Evolutionary conservation across 2,797 vertebrate genomes (phyloP).

Genomic region (Uromys caudimaculatus): DNA sequence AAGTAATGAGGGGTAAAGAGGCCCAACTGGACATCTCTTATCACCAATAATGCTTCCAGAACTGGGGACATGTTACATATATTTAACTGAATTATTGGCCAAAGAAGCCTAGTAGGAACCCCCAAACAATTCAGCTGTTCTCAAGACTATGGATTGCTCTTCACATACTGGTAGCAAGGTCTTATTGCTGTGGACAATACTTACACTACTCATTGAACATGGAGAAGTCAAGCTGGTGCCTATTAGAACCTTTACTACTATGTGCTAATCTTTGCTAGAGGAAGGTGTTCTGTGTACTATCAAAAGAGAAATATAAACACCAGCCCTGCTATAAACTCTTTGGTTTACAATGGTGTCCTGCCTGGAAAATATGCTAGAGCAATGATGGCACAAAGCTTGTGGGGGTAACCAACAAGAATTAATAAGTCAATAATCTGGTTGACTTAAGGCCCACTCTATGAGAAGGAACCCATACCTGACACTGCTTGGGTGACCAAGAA

Average conservation of each 20-base stretch:
- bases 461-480: not conserved
- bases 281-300: not conserved
- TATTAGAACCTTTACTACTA: too few relatives aligned
- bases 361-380: not conserved
- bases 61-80: not conserved
- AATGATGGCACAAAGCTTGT: not conserved
- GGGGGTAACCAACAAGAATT: not conserved
- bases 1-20: not conserved
- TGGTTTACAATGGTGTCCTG: not conserved
- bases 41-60: not conserved
- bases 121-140: not conserved
- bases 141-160: not conserved
- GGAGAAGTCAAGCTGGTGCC: not conserved
- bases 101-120: not conserved
- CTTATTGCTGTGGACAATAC: not conserved
- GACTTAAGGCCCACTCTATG: not conserved
- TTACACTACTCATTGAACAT: not conserved
- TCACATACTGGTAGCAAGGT: not conserved
- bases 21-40: not conserved
- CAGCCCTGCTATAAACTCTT: not conserved
- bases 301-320: not conserved
- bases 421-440: too few relatives aligned
- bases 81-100: not conserved
- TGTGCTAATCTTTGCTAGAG: not conserved
- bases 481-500: not conserved